Conservation (phyloP, 2,113 vertebrate genomes). For the Dipodomys ordii region DNA sequence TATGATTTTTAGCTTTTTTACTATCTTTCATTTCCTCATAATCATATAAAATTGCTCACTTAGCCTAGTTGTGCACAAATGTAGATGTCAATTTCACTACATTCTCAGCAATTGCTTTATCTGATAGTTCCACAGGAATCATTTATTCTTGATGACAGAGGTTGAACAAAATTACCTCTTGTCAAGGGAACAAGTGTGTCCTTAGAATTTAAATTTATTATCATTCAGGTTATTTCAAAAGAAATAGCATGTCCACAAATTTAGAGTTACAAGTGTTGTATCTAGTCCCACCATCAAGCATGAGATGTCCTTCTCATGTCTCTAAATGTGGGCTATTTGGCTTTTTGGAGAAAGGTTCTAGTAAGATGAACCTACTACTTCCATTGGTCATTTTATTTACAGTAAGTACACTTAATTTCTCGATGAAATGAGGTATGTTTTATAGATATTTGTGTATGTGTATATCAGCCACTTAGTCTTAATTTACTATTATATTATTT, state of each 20-base stretch:
- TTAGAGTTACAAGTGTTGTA: background rate
- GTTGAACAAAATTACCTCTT: background rate
- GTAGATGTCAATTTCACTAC: background rate
- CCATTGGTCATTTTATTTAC: background rate
- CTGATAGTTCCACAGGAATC: background rate
- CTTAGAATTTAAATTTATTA: slow-evolving; percentile 28
- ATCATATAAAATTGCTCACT: slow-evolving; percentile 37
- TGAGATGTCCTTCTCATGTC: background rate
- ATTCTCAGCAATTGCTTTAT: slow-evolving; percentile 48
- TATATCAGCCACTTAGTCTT: background rate
- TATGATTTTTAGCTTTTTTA: slow-evolving; percentile 26
- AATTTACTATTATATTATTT: background rate
- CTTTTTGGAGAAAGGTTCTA: background rate
- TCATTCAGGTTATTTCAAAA: background rate
- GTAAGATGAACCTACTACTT: background rate
- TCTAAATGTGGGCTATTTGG: background rate
- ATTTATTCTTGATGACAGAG: slow-evolving; percentile 12
- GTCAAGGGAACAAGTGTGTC: background rate
- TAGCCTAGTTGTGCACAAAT: slow-evolving; percentile 20
- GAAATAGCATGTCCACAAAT: background rate
- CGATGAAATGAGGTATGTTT: background rate
- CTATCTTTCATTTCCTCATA: slow-evolving; percentile 10
- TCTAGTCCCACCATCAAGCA: background rate
- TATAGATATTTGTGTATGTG: background rate
- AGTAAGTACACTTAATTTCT: background rate